phyloP scores from a whole-genome alignment of 2,888 invertebrate species.

The Mythimna ferrago region DNA sequence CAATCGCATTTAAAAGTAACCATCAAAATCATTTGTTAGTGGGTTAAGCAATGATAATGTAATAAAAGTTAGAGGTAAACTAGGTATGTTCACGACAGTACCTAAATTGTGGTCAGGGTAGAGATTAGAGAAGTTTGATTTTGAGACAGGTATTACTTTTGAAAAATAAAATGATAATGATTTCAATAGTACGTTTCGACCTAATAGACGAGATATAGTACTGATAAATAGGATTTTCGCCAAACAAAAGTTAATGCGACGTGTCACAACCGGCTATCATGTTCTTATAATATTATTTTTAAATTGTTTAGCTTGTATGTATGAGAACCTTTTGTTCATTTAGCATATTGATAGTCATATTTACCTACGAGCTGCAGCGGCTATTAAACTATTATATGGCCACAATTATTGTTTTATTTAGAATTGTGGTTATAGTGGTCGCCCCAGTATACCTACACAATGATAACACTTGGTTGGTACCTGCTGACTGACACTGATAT shows the following conservation, averaged over 20 bases:
- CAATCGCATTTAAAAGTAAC: background rate
- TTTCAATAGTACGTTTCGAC: background rate
- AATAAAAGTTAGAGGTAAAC: background rate
- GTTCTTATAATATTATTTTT: background rate
- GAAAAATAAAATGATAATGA: background rate
- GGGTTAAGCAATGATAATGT: background rate
- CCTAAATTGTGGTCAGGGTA: background rate
- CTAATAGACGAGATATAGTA: background rate
- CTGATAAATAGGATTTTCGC: background rate
- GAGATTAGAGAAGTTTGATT: background rate
- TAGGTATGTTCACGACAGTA: constrained; percentile 20
- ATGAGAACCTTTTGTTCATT: background rate
- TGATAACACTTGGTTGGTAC: constrained; percentile 2
- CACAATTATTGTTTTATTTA: background rate
- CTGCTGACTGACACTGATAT: background rate
- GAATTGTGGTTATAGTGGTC: constrained; percentile 21
- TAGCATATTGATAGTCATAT: background rate
- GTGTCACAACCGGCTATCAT: background rate
- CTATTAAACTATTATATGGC: background rate
- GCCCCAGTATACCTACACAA: background rate
- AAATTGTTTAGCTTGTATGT: background rate
- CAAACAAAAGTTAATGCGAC: background rate
- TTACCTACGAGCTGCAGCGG: background rate
- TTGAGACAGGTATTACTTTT: background rate
- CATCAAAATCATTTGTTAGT: background rate